Conservation (phyloP, 2,888 invertebrate species). For the Dicyrtomina minuta region DNA sequence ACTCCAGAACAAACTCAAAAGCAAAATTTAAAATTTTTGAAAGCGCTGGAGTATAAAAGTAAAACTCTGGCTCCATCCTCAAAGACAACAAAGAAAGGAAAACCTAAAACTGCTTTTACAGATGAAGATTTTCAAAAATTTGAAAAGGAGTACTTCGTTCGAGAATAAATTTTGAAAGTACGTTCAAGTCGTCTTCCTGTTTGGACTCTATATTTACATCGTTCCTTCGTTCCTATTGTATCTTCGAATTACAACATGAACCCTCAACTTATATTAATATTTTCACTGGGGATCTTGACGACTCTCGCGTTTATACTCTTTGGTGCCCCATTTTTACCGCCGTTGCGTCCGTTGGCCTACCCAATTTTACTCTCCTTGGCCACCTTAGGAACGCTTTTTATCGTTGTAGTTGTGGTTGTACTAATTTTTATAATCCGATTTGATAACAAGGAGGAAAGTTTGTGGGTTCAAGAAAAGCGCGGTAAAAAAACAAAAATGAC, state of each 20-base stretch:
- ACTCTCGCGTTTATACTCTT: constrained; percentile 41
- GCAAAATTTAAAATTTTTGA: constrained; percentile 44
- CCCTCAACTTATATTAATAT: constrained; percentile 38
- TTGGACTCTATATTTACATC: no score
- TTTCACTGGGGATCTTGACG: constrained; percentile 36
- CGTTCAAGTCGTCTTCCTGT: neutral
- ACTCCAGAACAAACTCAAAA: constrained; percentile 38
- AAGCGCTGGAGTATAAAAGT: constrained; percentile 37
- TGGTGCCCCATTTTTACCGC: constrained; percentile 51
- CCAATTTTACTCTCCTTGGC: constrained; percentile 35
- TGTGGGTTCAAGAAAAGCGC: no score
- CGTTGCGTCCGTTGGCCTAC: constrained; percentile 40
- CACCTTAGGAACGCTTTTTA: constrained; percentile 43
- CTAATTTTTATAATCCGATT: neutral
- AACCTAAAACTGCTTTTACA: constrained; percentile 67
- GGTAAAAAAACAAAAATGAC: no score
- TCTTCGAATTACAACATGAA: neutral
- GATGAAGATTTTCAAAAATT: constrained; percentile 70
- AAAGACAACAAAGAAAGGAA: constrained; percentile 59
- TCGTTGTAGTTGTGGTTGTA: constrained; percentile 39
- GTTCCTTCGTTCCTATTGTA: no score
- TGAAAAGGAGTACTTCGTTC: constrained; percentile 65
- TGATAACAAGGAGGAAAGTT: neutral
- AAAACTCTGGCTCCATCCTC: constrained; percentile 19
- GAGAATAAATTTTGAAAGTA: constrained; percentile 20